These are phyloP conservation scores for Syndactyla subalaris DNA, from an alignment of 2,797 vertebrate species.

Conservation along the genomic window DNA sequence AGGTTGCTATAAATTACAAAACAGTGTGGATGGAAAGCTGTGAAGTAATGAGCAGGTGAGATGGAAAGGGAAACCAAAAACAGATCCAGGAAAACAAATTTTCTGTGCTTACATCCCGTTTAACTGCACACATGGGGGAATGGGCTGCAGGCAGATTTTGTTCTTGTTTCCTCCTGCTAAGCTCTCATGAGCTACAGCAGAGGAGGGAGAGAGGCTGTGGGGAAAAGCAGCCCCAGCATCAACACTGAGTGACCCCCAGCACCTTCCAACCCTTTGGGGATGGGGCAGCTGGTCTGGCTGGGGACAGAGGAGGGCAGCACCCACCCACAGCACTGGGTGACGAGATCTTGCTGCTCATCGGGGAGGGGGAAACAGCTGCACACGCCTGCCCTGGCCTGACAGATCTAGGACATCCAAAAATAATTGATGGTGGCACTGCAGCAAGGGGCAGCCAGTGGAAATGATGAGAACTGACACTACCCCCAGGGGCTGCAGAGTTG, in stretches of 20 bases:
- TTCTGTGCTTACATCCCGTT: background rate
- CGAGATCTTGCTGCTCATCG: fast-evolving
- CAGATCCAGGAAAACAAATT: background rate
- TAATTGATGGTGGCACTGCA: background rate
- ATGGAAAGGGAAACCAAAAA: background rate
- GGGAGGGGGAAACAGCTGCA: background rate
- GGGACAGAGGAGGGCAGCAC: background rate
- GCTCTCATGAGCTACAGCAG: background rate
- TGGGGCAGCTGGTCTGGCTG: background rate
- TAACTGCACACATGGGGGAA: background rate
- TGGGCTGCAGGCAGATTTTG: slow-evolving; percentile 12
- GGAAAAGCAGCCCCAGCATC: background rate
- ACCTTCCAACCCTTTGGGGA: background rate
- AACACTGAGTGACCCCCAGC: background rate
- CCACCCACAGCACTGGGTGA: fast-evolving
- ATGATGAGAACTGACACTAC: slow-evolving; percentile 25
- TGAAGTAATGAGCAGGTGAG: background rate
- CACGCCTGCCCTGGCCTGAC: background rate
- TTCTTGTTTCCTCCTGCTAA: background rate
- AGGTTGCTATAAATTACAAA: slow-evolving; percentile 46
- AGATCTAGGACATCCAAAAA: slow-evolving; percentile 68
- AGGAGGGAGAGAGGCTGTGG: background rate
- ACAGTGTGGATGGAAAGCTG: background rate
- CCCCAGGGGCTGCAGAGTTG: fast-evolving
- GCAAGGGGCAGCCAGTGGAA: slow-evolving; percentile 23